Evolutionary conservation across 2,797 vertebrate species (phyloP), one percentile per base, ranked within the genome.

Genomic region (Rhabdophis nuchalis): DNA sequence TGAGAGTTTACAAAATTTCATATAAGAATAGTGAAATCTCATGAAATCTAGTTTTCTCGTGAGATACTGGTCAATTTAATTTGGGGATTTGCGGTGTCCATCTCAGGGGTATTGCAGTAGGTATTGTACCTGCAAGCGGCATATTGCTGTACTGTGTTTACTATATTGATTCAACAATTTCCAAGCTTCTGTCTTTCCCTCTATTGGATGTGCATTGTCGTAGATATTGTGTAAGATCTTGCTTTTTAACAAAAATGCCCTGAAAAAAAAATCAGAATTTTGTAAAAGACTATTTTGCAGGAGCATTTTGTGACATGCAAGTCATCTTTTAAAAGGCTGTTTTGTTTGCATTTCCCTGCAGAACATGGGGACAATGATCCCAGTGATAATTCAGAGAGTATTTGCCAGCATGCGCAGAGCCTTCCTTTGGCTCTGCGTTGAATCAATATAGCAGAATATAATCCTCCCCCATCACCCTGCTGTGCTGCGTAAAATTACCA

Each of bases 401-500:
- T 14, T 50, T 29, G 1, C 60, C 52, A 18, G 27, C 56, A 54
- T 54, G 91, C 60, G 58, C 32, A n/a, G 25, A 64, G 60, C 25
- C 0, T 2, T 23, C 56, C 90, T 46, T 61, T 56, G 77, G 29
- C 57, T 92, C 56, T 1, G 3, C 86, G 18, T 86, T 91, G 92
- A 96, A 93, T 87, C 91, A 94, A 86, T 91, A 88, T 20, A 11
- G 27, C 3, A 3, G 50, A n/a, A 92, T 93, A 0, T 8, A n/a
- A 25, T 20, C 29, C 50, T 46, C 52, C 27, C 54, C 68, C 46
- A 52, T 61, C 92, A 92, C n/a, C 12, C 88, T 11, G 61, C 86
- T n/a, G 27, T 64, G 86, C 58, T 91, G 14, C 36, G 82, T 93
- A 91, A 95, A 95, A 96, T 93, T 53, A 92, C 90, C 6, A 12